Percentiles rank a stretch among this genome's conserved stretches.
Evolutionary conservation across 2,797 vertebrate genomes (phyloP).

Genomic region (Phrynocephalus forsythii): DNA sequence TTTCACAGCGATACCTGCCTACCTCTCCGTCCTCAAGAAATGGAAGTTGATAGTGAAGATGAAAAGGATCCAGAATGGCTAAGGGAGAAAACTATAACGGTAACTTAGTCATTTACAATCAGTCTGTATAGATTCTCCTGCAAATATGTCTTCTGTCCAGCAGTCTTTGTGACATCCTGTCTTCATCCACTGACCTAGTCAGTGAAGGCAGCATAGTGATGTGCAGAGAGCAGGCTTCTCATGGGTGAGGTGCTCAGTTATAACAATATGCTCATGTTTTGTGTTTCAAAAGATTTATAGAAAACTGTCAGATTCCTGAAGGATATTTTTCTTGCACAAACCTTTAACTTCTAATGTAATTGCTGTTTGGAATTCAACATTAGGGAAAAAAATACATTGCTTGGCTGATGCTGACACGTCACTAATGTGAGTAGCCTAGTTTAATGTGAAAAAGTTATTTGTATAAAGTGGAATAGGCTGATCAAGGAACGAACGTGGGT

Average conservation of each 20-base stretch:
- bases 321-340: not conserved
- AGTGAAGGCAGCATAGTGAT: not conserved
- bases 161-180: not conserved
- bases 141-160: accelerated
- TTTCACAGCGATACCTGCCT: slow-evolving; percentile 99
- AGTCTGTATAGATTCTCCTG: no score
- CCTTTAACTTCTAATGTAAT: not conserved
- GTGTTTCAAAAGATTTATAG: not conserved
- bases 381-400: not conserved
- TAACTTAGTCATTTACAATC: slow-evolving; percentile 72
- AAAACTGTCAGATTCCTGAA: not conserved
- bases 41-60: slow-evolving; percentile 98
- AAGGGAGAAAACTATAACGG: slow-evolving; percentile 96
- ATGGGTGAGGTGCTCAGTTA: not conserved
- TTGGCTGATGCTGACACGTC: not conserved
- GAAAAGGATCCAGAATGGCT: slow-evolving; percentile 98
- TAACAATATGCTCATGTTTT: not conserved
- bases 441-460: no score
- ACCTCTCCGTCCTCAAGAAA: slow-evolving; percentile 96
- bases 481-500: not conserved
- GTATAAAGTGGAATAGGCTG: no score
- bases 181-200: not conserved
- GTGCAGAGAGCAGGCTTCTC: not conserved
- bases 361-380: not conserved
- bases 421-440: no score